Percentiles rank a stretch among this genome's conserved stretches.
These are phyloP conservation scores for Mastomys natalensis DNA, from an alignment of 2,113 vertebrate species.

Conservation along the genomic window DNA sequence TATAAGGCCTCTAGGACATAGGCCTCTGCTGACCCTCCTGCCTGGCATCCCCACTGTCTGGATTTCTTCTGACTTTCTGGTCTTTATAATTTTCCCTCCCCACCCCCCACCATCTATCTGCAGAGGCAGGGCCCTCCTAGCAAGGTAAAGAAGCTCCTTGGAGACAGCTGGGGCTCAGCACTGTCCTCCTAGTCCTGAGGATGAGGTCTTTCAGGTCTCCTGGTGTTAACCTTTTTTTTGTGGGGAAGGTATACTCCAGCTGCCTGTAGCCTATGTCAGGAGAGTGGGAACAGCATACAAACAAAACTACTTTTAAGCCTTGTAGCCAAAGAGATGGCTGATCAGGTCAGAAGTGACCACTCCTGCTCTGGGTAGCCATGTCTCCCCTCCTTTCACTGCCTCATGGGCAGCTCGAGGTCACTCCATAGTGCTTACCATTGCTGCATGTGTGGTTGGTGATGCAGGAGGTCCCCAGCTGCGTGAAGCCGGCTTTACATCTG, in stretches of 20 bases:
- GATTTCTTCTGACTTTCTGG: background rate
- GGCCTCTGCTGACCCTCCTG: background rate
- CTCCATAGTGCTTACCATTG: conserved; percentile 88
- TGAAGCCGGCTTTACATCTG: conserved; percentile 91
- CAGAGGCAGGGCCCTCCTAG: background rate
- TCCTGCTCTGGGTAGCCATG: background rate
- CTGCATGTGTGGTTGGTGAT: conserved; percentile 92
- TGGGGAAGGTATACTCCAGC: background rate
- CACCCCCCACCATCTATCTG: background rate
- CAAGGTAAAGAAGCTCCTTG: background rate
- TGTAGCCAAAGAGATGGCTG: background rate
- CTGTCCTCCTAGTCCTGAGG: background rate
- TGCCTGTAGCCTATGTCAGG: too few species aligned
- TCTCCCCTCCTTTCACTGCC: background rate
- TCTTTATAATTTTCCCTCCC: background rate
- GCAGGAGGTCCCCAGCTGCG: conserved; percentile 89
- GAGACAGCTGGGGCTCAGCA: background rate
- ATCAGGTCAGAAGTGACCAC: background rate
- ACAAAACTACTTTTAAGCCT: background rate
- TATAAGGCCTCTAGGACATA: background rate
- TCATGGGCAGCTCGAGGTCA: accelerated
- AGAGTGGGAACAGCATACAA: background rate
- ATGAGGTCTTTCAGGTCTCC: background rate
- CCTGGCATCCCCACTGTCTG: background rate
- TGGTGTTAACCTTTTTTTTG: background rate